These are phyloP conservation scores for Smittia sp. DNA, from an alignment of 2,888 invertebrate genomes.

Conservation along the genomic window DNA sequence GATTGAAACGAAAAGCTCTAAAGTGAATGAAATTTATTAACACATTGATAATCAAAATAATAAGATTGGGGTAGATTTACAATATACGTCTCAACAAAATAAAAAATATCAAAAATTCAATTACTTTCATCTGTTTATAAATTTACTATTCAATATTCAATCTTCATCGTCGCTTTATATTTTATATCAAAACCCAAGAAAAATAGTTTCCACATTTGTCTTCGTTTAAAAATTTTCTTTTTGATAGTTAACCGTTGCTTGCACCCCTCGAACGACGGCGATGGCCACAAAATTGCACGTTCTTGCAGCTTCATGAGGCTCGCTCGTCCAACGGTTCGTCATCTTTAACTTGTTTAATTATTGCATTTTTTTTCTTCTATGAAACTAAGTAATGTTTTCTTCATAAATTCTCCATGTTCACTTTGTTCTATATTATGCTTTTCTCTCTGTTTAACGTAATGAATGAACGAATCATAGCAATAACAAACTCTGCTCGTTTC, in stretches of 20 bases:
- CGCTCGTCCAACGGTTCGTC: background rate
- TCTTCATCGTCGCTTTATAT: background rate
- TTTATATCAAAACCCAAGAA: constrained; percentile 32
- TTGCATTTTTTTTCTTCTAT: constrained; percentile 19
- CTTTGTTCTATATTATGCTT: background rate
- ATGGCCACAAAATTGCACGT: background rate
- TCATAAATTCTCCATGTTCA: constrained; percentile 7
- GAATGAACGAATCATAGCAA: background rate
- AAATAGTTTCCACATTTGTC: constrained; percentile 33
- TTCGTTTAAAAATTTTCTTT: constrained; percentile 13
- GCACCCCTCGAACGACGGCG: background rate
- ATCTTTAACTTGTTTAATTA: constrained; percentile 1
- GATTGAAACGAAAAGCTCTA: constrained; percentile 18
- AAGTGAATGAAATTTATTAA: constrained; percentile 34
- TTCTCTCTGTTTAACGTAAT: background rate
- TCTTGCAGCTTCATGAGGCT: background rate
- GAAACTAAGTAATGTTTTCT: background rate
- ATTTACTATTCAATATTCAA: constrained; percentile 27
- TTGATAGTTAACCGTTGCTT: constrained; percentile 17
- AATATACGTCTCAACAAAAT: constrained; percentile 40
- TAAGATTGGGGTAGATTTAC: constrained; percentile 37
- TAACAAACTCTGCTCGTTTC: background rate
- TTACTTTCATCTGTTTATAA: constrained; percentile 22
- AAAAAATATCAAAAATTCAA: constrained; percentile 41
- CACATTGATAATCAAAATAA: constrained; percentile 41